Evolutionary conservation across 1,140 invertebrate genomes (phyloP).

Genomic region (Leguminivora glycinivorella): DNA sequence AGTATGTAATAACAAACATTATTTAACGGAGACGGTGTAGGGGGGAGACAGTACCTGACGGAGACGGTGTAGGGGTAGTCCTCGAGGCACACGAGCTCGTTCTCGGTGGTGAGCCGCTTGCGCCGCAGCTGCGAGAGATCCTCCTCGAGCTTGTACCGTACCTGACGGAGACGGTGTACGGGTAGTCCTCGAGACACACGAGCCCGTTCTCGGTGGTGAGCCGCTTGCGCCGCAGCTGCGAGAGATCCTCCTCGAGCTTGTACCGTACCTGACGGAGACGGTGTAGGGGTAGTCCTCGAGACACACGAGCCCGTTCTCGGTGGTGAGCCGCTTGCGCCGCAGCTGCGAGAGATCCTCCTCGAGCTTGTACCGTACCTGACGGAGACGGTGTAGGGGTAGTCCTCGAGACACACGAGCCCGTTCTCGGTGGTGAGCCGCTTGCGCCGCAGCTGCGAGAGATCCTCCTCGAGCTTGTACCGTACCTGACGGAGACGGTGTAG

Average conservation of each 20-base stretch:
- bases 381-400: conserved; percentile 67
- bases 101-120: conserved; percentile 65
- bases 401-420: conserved; percentile 67
- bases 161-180: conserved; percentile 57
- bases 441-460: conserved; percentile 59
- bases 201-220: conserved; percentile 64
- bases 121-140: conserved; percentile 61
- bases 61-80: conserved; percentile 69
- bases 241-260: conserved; percentile 65
- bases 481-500: conserved; percentile 56
- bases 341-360: conserved; percentile 66
- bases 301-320: conserved; percentile 64
- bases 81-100: conserved; percentile 65
- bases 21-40: too few species aligned
- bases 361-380: conserved; percentile 40
- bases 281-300: conserved; percentile 71
- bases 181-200: conserved; percentile 70
- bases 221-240: conserved; percentile 60
- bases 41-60: background rate
- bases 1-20: background rate
- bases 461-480: conserved; percentile 64
- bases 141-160: conserved; percentile 54
- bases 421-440: conserved; percentile 66
- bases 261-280: conserved; percentile 39
- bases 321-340: conserved; percentile 63